A percentile compares a stretch with the other conserved stretches of the same genome.
These are phyloP conservation scores for Onychomys leucogaster DNA, from an alignment of 2,797 vertebrate species.

Conservation along the genomic window DNA sequence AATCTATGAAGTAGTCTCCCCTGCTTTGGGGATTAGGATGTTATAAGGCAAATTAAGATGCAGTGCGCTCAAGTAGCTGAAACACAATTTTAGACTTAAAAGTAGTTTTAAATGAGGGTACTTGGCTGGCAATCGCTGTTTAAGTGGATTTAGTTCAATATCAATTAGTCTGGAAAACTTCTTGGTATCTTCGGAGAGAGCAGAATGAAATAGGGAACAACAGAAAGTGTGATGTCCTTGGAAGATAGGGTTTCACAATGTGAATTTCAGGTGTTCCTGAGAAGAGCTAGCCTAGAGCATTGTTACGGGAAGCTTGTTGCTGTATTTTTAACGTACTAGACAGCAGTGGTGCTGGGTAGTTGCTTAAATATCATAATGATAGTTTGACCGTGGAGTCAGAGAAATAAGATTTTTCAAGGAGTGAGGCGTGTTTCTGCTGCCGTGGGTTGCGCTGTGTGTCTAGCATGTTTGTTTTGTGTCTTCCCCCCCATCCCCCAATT, in stretches of 20 bases:
- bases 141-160: conserved; percentile 84
- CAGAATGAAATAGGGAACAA: conserved; percentile 67
- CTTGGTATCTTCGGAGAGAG: conserved; percentile 81
- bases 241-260: background rate
- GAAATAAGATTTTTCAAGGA: background rate
- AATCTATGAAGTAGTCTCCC: conserved; percentile 74
- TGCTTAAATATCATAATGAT: background rate
- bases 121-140: conserved; percentile 84
- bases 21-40: conserved; percentile 78
- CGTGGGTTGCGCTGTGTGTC: background rate
- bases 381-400: background rate
- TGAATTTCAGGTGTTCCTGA: background rate
- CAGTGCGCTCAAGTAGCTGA: conserved; percentile 82
- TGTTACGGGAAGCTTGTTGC: background rate
- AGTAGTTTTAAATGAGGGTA: conserved; percentile 84
- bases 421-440: background rate
- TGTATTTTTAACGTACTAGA: background rate
- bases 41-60: conserved; percentile 84
- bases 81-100: conserved; percentile 86
- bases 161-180: conserved; percentile 84
- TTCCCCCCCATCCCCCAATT: background rate
- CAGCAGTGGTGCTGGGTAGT: background rate
- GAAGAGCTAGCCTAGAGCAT: conserved; percentile 13
- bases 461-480: background rate
- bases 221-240: background rate